Evolutionary conservation across 1,140 invertebrate species (phyloP).

Genomic region (Latrodectus geometricus): DNA sequence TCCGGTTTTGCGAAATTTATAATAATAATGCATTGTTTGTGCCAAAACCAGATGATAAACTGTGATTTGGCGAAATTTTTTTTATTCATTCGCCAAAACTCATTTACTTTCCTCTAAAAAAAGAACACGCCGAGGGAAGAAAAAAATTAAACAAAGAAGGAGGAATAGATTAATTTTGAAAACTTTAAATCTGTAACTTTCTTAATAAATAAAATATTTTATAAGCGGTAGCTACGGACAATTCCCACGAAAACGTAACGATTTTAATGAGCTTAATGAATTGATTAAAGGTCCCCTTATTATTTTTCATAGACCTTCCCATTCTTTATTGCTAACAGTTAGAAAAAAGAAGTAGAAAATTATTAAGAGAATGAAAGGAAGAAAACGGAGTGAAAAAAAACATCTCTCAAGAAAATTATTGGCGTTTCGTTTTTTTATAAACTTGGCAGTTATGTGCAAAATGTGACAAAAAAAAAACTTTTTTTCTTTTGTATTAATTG

Average conservation of each 20-base stretch:
- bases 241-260: slow-evolving; percentile 33
- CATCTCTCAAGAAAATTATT: slow-evolving; percentile 46
- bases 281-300: slow-evolving; percentile 59
- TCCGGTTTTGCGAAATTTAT: slow-evolving; percentile 41
- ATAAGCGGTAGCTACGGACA: slow-evolving; percentile 19
- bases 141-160: slow-evolving; percentile 12
- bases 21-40: slow-evolving; percentile 62
- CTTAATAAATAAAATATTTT: slow-evolving; percentile 59
- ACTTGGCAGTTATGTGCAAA: slow-evolving; percentile 5
- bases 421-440: slow-evolving; percentile 34
- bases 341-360: slow-evolving; percentile 13
- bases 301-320: slow-evolving; percentile 51
- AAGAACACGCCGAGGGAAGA: slow-evolving; percentile 7
- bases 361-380: slow-evolving; percentile 18
- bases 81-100: slow-evolving; percentile 19
- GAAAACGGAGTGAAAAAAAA: slow-evolving; percentile 1
- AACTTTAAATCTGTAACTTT: slow-evolving; percentile 61
- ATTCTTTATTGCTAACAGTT: slow-evolving; percentile 54
- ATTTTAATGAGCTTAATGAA: slow-evolving; percentile 60
- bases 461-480: slow-evolving; percentile 22
- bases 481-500: slow-evolving; percentile 53
- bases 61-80: slow-evolving; percentile 46
- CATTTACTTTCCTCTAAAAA: slow-evolving; percentile 47
- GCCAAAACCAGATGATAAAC: slow-evolving; percentile 58
- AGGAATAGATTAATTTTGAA: slow-evolving; percentile 57